Evolutionary conservation across 2,797 vertebrate species (phyloP), one percentile per base, ranked within the genome.

Genomic region (Mallotus villosus): DNA sequence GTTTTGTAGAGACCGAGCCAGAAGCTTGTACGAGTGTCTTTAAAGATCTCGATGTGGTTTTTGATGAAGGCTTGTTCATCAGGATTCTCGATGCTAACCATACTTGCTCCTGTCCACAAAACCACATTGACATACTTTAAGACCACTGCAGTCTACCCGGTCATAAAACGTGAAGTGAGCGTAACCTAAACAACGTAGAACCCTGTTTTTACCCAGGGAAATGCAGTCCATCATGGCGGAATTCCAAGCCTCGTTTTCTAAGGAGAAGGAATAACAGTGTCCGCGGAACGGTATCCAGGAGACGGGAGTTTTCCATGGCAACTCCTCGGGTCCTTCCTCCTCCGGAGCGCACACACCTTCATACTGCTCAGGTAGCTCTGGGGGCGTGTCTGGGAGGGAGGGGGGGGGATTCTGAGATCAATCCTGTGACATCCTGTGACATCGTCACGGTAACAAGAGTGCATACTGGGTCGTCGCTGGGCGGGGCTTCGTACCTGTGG

Each of bases 1-100:
- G 94, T 97, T 90, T 93, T 94, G 80, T 86, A 97, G 77, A 98
- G 86, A 86, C 97, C 97, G 51, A 95, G 91, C 96, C 97, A 98
- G 91, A 96, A 96, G 4, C 88, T 75, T 12, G 0, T 70, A 22
- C 86, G 73, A 81, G 87, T 89, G 5, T 90, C 93, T 74, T 93
- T 81, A 78, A 96, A 91, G 21, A 88, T 61, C 77, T 93, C 85
- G 32, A 93, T 27, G n/a, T 76, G 86, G 7, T 73, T 81, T 17
- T 90, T 65, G 64, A 99, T 80, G 87, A 98, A 99, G 3, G 16
- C 57, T 34, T 93, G 90, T 83, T 98, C 97, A 0, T 41, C 55
- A 8, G 90, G 74, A 82, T 94, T 92, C 88, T 92, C 92, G 41
- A 99, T 85, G 1, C 95, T 97, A 70, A 90, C 92, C 83, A 99